phyloP scores from a whole-genome alignment of 2,113 vertebrate genomes.

The Paedocypris sp. region DNA sequence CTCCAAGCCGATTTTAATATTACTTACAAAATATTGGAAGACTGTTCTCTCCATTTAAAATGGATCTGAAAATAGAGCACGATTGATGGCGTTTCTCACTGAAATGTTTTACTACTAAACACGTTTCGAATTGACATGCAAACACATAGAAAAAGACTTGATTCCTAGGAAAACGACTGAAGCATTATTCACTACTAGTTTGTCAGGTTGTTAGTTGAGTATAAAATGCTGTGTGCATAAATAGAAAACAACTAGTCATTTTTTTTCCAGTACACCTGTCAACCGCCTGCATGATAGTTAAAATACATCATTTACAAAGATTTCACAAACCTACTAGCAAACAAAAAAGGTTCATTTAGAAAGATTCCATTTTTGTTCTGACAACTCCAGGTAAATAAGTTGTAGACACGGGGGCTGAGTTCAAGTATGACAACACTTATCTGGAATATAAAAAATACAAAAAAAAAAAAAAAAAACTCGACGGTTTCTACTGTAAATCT shows the following conservation, averaged over 20 bases:
- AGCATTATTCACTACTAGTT: not conserved
- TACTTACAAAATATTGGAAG: constrained; percentile 20
- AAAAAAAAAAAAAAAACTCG: not conserved
- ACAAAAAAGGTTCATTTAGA: not conserved
- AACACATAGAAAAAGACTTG: constrained; percentile 7
- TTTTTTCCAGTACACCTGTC: not conserved
- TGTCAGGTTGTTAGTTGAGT: constrained; percentile 28
- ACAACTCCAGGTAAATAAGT: constrained; percentile 17
- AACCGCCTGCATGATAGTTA: constrained; percentile 14
- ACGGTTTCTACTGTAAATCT: too few species aligned
- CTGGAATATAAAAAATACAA: not conserved
- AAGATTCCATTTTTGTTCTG: constrained; percentile 23
- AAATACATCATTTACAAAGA: constrained; percentile 48
- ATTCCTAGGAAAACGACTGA: not conserved
- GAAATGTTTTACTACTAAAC: constrained; percentile 13
- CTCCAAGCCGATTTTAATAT: constrained; percentile 20
- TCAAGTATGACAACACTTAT: constrained; percentile 22
- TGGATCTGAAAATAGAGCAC: constrained; percentile 22
- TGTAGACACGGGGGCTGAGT: constrained; percentile 20
- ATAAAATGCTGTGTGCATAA: constrained; percentile 29
- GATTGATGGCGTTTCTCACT: not conserved
- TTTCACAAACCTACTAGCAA: not conserved
- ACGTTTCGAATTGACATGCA: constrained; percentile 16
- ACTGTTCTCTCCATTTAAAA: constrained; percentile 15
- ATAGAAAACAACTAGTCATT: constrained; percentile 21